Base-by-base conservation (phyloP, 1,140 invertebrate species). In the Drosophila funebris region DNA sequence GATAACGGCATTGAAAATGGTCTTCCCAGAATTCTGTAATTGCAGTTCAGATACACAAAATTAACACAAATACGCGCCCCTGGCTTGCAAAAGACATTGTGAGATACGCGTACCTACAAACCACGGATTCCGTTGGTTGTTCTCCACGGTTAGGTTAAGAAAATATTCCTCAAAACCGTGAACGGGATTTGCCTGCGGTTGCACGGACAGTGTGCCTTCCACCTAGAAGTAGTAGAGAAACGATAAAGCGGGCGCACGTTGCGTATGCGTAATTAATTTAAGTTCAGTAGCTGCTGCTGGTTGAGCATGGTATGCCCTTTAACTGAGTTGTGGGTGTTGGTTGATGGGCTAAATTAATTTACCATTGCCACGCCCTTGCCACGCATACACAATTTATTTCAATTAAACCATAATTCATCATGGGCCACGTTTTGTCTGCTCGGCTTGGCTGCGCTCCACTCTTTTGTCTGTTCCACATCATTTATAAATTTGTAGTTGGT, bases 111-210 rank as follows among this genome's bases (percentile, higher is more conserved):
- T 93, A 97, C 97, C 97, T 16, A 97, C 94, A 93, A 98, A 98
- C 97, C 97, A 98, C 0, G 97, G 97, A 93, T 98, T 98, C 37
- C 97, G 93, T 73, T 94, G 94, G 92, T 98, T 98, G 90, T 96
- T 97, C 77, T 96, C 95, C 4, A 97, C 96, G 16, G 96, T 97
- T 3, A 98, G 93, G 48, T 93, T 94, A 14, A 97, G 94, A 91
- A 98, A 98, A 91, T 98, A 98, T 68, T 97, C 95, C 76, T 97
- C 95, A 89, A 98, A 98, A 0, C 97, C 97, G 14, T 92, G 92
- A 1, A 98, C 96, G 2, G 96, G 95, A 90, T 97, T 97, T 8
- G 97, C 97, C 81, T 96, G 96, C 0, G 97, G 97, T 84, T 98
- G 97, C 0, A 98, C 96, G 5, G 96, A 97, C 61, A 98, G 93